Base-by-base conservation (phyloP, 2,797 vertebrate species). In the Cirrhinus mrigala region DNA sequence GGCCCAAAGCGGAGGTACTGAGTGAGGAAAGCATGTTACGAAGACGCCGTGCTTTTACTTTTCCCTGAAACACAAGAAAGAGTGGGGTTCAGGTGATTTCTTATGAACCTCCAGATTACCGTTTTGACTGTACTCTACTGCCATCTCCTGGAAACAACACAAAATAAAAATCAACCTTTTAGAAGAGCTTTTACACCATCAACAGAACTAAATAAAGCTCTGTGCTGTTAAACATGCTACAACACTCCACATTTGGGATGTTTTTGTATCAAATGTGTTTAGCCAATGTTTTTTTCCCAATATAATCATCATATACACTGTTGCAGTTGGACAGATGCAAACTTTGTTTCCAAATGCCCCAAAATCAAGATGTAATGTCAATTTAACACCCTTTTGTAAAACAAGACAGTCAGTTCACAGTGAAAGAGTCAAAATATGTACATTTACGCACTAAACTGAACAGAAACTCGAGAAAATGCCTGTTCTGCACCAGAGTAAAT, bases 21-120 rank as follows among this genome's bases (percentile, higher is more conserved):
- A 98, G 94, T 86, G 90, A 95, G 22, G 96, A 95, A 16, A 98
- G 91, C 97, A 98, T 97, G 82, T 93, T 96, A 90, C 96, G 95
- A 70, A 98, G 88, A 46, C 96, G 94, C 14, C 96, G 96, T 0
- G 95, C 92, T 92, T 97, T 98, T 76, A 97, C 94, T 90, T 97
- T 98, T 40, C 97, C 97, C 97, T 98, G 88, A 68, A 74, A 69
- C 40, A 76, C 1, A 27, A 33, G 24, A 50, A 64, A 87, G 7
- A 71, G 40, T 37, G 3, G 8, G 6, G 1, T 24, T 62, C 20
- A 12, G 7, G 44, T 0, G 8, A 7, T 58, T 75, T 71, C 33
- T 74, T 81, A 22, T 80, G n/a, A 29, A 50, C 10, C 79, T 90
- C 52, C 91, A 84, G 12, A 66, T 27, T 22, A 40, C 20, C 15